Percentiles rank a stretch among this genome's conserved stretches.
phyloP scores from a whole-genome alignment of 2,113 vertebrate species.

The Casuarius casuarius region DNA sequence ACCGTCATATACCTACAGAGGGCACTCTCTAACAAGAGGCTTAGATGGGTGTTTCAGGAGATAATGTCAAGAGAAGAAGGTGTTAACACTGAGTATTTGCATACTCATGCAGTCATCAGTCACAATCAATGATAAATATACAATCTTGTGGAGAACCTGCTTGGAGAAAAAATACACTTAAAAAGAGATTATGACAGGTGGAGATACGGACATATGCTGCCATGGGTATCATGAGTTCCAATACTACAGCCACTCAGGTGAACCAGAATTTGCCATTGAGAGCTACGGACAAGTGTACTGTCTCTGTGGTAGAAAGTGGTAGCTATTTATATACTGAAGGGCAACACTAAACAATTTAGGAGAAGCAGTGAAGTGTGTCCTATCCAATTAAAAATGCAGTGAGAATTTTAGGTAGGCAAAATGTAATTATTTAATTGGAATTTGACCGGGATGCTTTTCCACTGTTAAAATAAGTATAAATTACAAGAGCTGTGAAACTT shows the following conservation, averaged over 20 bases:
- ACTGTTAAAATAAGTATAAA: slow-evolving; percentile 46
- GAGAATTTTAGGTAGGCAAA: slow-evolving; percentile 53
- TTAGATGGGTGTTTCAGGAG: not conserved
- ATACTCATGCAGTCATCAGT: not conserved
- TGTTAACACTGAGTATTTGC: not conserved
- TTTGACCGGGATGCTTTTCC: slow-evolving; percentile 37
- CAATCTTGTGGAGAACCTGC: not conserved
- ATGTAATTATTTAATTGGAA: slow-evolving; percentile 65
- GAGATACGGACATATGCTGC: not conserved
- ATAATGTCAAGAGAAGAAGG: not conserved
- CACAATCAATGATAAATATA: not conserved
- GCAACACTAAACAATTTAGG: slow-evolving; percentile 60
- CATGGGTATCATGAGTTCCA: not conserved
- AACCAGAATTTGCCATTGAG: not conserved
- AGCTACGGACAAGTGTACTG: not conserved
- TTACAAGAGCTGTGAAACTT: slow-evolving; percentile 37
- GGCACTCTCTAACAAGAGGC: slow-evolving; percentile 22
- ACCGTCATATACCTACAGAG: not conserved
- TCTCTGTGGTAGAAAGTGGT: not conserved
- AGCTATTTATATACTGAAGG: slow-evolving; percentile 53
- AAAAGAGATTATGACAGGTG: not conserved
- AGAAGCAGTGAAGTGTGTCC: slow-evolving; percentile 42
- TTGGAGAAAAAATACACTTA: not conserved
- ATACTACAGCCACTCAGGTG: not conserved
- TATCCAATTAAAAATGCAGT: slow-evolving; percentile 44